Conservation (phyloP, 2,113 vertebrate species). For the Pygoscelis adeliae region DNA sequence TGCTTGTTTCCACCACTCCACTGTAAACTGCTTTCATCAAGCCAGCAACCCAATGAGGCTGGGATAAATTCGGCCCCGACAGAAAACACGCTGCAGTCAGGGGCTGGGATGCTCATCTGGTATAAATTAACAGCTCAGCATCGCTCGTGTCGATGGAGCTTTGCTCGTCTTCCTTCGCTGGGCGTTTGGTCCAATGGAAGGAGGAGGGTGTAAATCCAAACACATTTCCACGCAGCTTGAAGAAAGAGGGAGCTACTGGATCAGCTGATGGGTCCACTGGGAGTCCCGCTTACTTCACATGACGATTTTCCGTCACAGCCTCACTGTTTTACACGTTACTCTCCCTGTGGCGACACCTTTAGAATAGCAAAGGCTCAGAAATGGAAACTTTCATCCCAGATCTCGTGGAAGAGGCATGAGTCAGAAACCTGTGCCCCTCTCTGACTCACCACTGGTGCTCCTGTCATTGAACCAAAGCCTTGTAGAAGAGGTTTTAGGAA, state of each 20-base stretch:
- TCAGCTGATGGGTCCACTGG: neutral
- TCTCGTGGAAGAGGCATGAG: neutral
- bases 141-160: neutral
- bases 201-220: neutral
- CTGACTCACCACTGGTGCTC: neutral
- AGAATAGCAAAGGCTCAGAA: neutral
- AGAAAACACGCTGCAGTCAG: neutral
- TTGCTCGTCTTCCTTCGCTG: neutral
- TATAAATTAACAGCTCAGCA: neutral
- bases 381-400: neutral
- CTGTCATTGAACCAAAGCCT: neutral
- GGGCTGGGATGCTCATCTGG: neutral
- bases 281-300: neutral
- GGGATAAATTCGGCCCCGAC: neutral
- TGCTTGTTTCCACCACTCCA: neutral
- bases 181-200: neutral
- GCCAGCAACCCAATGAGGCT: neutral
- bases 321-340: accelerated
- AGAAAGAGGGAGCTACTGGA: neutral
- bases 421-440: neutral
- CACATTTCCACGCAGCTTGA: neutral
- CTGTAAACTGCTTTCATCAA: neutral
- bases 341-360: neutral
- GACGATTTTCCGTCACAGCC: neutral
- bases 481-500: neutral